Base-by-base conservation (phyloP, 1,140 invertebrate genomes). In the Lucilia sericata region DNA sequence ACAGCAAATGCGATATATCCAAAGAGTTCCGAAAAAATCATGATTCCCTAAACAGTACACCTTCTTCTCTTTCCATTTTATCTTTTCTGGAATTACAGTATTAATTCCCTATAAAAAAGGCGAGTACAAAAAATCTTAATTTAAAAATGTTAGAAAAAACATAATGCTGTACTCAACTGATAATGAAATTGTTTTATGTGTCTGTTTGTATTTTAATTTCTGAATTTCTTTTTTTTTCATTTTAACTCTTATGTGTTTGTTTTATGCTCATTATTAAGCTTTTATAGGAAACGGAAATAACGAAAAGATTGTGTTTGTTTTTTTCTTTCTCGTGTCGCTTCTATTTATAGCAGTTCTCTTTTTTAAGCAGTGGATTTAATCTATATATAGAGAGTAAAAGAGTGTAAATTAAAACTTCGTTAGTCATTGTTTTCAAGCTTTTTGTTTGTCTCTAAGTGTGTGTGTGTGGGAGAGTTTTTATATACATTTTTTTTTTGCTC, bases 371-470 rank as follows among this genome's bases (percentile, higher is more conserved):
- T 2, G 55, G 7, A 60, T n/a, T n/a, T 60, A n/a, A 5, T 60
- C 55, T n/a, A n/a, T 60, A 60, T n/a, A 70, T 10, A 25, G 65
- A 25, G n/a, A 70, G n/a, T 21, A 19, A 21, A 21, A n/a, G 65
- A 70, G 65, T 70, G 65, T 70, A 70, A 70, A 70, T 70, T 70
- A 70, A 70, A 70, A 70, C 19, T 70, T 70, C 65, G 65, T 70
- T 70, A 70, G 65, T 25, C 65, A 70, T 70, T 70, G 65, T 70
- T 70, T 19, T 60, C 55, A 60, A 17, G 55, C n/a, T 60, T 70
- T 70, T 21, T 70, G 7, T 70, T 70, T 42, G 42, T 70, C 19
- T 70, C 4, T 5, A 9, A 25, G 5, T n/a, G 7, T 42, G 42
- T 42, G 42, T 3, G 42, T 42, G 42, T 42, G 42, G 42, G 5